Conservation (phyloP, 2,113 vertebrate genomes). For the Eulemur rufifrons region DNA sequence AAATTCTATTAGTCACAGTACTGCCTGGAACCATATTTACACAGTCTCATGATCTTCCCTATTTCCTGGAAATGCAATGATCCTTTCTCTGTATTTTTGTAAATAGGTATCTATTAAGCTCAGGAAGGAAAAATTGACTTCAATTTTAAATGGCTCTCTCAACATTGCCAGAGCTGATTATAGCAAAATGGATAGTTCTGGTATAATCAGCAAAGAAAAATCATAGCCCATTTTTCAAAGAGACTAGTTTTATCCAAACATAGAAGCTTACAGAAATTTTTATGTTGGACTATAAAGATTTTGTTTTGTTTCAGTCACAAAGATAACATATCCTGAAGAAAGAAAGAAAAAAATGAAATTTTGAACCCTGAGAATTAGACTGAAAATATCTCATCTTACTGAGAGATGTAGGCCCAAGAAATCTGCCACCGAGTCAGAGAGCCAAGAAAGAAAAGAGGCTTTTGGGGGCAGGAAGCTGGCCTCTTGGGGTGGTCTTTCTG, state of each 20-base stretch:
- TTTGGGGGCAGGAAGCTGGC: neutral
- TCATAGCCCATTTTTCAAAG: conserved; percentile 5
- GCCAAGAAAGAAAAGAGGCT: neutral
- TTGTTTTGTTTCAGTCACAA: neutral
- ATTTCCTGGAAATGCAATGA: conserved; percentile 49
- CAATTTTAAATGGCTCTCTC: conserved; percentile 39
- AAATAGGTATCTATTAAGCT: conserved; percentile 47
- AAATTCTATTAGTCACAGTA: conserved; percentile 26
- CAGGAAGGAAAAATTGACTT: neutral
- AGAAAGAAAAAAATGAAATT: neutral
- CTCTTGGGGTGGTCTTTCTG: neutral
- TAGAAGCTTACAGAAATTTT: neutral
- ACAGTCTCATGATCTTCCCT: conserved; percentile 1
- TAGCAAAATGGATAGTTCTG: neutral
- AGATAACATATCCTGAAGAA: neutral
- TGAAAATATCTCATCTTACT: neutral
- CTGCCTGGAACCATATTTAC: neutral
- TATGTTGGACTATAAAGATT: neutral
- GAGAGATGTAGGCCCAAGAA: neutral
- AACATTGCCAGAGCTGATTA: neutral
- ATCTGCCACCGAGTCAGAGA: neutral
- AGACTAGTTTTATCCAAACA: neutral
- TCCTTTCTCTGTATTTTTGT: conserved; percentile 4
- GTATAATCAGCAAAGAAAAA: conserved; percentile 3
- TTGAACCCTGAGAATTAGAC: neutral